Evolutionary conservation across 1,140 invertebrate genomes (phyloP).

Genomic region (Schlechtendalia chinensis): DNA sequence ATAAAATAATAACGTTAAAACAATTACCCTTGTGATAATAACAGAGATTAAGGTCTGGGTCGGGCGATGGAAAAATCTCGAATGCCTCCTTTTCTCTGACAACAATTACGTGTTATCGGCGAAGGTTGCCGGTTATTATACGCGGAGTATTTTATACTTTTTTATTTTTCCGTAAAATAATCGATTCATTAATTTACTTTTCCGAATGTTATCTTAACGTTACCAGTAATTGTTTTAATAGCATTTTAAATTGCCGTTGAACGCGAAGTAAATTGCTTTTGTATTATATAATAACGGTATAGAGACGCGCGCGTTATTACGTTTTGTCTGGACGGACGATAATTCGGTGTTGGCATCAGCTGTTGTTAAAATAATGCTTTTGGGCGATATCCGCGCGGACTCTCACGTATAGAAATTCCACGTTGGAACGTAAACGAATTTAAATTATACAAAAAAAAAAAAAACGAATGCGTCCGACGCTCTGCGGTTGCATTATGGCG

Average conservation of each 20-base stretch:
- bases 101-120: background rate
- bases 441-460: too few species aligned
- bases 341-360: too few species aligned
- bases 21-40: constrained; percentile 10
- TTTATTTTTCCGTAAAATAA: too few species aligned
- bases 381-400: too few species aligned
- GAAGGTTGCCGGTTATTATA: background rate
- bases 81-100: background rate
- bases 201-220: background rate
- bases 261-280: background rate
- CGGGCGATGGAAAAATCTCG: background rate
- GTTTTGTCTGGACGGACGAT: too few species aligned
- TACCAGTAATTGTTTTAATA: background rate
- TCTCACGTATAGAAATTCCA: too few species aligned
- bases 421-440: too few species aligned
- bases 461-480: too few species aligned
- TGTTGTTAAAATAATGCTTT: too few species aligned
- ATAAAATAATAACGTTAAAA: background rate
- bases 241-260: background rate
- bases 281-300: too few species aligned
- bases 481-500: too few species aligned
- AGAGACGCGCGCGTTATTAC: too few species aligned
- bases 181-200: constrained; percentile 2
- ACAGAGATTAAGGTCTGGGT: background rate
- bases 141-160: background rate